Base-by-base conservation (phyloP, 2,888 invertebrate species). In the Synergus umbraculus region DNA sequence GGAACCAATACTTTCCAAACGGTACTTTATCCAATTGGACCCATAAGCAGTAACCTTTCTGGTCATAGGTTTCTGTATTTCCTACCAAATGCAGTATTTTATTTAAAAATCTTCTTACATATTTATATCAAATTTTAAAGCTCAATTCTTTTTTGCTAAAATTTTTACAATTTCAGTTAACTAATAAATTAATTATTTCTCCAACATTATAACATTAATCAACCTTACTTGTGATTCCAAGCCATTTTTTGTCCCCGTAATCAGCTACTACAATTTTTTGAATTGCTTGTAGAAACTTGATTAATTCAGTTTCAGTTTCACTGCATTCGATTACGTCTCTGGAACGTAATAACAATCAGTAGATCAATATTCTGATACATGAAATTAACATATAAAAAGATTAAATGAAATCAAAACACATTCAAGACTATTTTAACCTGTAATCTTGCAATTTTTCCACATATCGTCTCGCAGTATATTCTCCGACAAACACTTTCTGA, bases 1-100 rank as follows among this genome's bases (percentile, higher is more conserved):
- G 87, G 54, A 89, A 89, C 89, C 90, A 89, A 78, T 90, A 88
- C 80, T 84, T 89, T 13, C 89, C 90, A 22, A 90, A 79, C 46
- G 88, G 85, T 49, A 88, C 77, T 77, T 85, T 78, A 18, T 86
- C 83, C 29, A 90, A 79, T 76, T 85, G 81, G 4, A 87, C 87
- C 90, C 90, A 90, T 37, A 90, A 79, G 43, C 83, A 86, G 46
- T 86, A 87, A 29, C 81, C 82, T 66, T 79, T 73, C 58, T 80
- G 78, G 46, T 81, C 81, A n/a, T 83, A 81, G 44, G 85, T 85
- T 41, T 84, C 73, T 78, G 69, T 80, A 76, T 84, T 82, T 54
- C 80, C 86, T 85, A 41, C 1, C 65, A 66, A 44, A 69, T 41
- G 66, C 63, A 63, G 44, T 54, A 37, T 15, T 46, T 37, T 15